Conservation (phyloP, 35 echinoderm and acorn worm species). For the Chiridota heheva region DNA sequence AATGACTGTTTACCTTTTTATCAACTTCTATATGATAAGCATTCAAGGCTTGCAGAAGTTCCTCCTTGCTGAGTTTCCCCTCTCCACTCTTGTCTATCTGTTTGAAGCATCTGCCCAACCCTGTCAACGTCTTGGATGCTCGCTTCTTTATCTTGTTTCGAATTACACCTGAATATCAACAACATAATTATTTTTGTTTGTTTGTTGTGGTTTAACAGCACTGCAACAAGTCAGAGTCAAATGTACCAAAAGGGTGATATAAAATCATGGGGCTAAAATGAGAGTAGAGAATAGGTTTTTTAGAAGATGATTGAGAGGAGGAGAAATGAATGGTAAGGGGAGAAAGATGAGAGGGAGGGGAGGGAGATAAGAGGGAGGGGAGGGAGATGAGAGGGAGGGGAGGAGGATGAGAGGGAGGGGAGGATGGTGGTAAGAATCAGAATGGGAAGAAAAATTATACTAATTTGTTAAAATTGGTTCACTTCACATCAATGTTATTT, state of each 20-base stretch:
- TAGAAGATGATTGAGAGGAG: too few relatives aligned
- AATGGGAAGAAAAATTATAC: not conserved
- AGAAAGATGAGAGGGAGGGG: not conserved
- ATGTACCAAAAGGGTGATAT: too few relatives aligned
- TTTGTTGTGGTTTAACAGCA: too few relatives aligned
- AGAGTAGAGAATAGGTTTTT: too few relatives aligned
- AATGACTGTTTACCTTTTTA: slow-evolving; percentile 48
- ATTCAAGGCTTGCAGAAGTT: slow-evolving; percentile 45
- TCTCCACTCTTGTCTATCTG: slow-evolving; percentile 74
- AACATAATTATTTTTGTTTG: not conserved
- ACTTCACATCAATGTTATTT: not conserved
- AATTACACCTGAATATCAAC: slow-evolving; percentile 39
- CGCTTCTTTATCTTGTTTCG: slow-evolving; percentile 56
- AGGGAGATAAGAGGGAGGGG: not conserved
- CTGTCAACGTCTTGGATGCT: slow-evolving; percentile 75
- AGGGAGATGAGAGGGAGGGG: not conserved
- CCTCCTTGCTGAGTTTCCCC: slow-evolving; percentile 57
- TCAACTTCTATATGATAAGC: slow-evolving; percentile 76
- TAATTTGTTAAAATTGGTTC: not conserved
- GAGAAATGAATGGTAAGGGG: not conserved
- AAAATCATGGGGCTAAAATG: too few relatives aligned
- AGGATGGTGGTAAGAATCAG: not conserved
- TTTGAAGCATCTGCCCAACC: slow-evolving; percentile 75
- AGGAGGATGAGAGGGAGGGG: not conserved
- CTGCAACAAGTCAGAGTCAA: too few relatives aligned